phyloP scores from a whole-genome alignment of 92 coral and sea anemone genomes.

The Muricea muricata region DNA sequence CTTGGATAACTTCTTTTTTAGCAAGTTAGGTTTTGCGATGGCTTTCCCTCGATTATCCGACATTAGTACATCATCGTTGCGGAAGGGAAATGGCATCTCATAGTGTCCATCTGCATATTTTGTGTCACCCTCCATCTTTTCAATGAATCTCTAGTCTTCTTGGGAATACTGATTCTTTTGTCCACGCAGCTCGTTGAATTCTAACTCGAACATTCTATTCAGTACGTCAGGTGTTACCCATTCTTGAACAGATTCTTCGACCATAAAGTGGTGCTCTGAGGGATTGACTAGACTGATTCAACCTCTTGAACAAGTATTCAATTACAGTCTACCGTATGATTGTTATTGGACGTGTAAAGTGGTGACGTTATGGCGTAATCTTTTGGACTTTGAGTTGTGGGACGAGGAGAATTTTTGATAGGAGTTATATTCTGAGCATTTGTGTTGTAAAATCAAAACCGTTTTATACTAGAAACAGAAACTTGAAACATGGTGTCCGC shows the following conservation, averaged over 20 bases:
- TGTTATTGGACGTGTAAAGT: constrained; percentile 5
- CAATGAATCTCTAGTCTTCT: constrained; percentile 37
- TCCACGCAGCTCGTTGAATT: constrained; percentile 51
- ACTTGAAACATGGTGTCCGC: too few species aligned
- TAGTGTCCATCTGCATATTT: constrained; percentile 19
- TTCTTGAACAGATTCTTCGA: constrained; percentile 52
- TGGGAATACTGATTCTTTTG: constrained; percentile 9
- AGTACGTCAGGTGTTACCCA: constrained; percentile 45
- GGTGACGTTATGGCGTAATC: too few species aligned
- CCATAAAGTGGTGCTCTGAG: constrained; percentile 54
- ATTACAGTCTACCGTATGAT: constrained; percentile 28
- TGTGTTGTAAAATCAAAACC: too few species aligned
- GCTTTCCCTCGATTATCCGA: constrained; percentile 63
- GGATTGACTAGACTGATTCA: constrained; percentile 37
- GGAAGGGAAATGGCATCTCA: constrained; percentile 63
- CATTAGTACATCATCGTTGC: constrained; percentile 40
- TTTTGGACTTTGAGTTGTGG: too few species aligned
- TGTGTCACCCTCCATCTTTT: constrained; percentile 6
- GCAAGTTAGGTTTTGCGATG: constrained; percentile 50
- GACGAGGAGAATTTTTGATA: too few species aligned
- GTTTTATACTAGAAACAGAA: too few species aligned
- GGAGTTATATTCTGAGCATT: too few species aligned
- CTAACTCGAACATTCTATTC: constrained; percentile 49
- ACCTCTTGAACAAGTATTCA: constrained; percentile 45
- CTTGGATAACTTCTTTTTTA: constrained; percentile 48